Evolutionary conservation across 2,888 invertebrate genomes (phyloP).

Genomic region (Athalia circularis): DNA sequence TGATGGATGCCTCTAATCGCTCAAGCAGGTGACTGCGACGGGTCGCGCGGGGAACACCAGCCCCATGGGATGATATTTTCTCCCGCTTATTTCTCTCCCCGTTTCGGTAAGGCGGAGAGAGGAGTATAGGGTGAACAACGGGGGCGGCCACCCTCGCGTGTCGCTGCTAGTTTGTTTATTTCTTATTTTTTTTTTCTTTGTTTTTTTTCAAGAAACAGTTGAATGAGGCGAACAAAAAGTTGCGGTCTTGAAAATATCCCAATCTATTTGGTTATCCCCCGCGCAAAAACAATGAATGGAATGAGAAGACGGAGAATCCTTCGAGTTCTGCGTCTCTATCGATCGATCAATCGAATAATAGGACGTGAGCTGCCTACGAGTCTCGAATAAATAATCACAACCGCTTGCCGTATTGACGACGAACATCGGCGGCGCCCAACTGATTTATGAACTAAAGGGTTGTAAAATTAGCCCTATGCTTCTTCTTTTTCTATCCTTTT

Average conservation of each 20-base stretch:
- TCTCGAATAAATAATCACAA: constrained; percentile 13
- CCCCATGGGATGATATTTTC: background rate
- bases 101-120: background rate
- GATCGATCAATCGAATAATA: background rate
- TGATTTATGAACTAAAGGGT: constrained; percentile 34
- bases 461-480: constrained; percentile 23
- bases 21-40: constrained; percentile 57
- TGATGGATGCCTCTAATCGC: constrained; percentile 68
- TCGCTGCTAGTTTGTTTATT: too few relatives aligned
- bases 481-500: background rate
- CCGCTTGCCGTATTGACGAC: constrained; percentile 25
- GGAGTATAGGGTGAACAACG: too few relatives aligned
- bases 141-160: too few relatives aligned
- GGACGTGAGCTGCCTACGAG: background rate
- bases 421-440: constrained; percentile 34
- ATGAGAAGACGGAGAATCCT: background rate
- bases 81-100: background rate
- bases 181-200: too few relatives aligned
- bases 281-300: background rate
- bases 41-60: constrained; percentile 4
- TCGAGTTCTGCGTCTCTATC: too few relatives aligned
- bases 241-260: too few relatives aligned
- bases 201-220: too few relatives aligned
- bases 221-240: too few relatives aligned
- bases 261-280: too few relatives aligned